phyloP scores from a whole-genome alignment of 2,888 invertebrate genomes.

The Bugula neritina region DNA sequence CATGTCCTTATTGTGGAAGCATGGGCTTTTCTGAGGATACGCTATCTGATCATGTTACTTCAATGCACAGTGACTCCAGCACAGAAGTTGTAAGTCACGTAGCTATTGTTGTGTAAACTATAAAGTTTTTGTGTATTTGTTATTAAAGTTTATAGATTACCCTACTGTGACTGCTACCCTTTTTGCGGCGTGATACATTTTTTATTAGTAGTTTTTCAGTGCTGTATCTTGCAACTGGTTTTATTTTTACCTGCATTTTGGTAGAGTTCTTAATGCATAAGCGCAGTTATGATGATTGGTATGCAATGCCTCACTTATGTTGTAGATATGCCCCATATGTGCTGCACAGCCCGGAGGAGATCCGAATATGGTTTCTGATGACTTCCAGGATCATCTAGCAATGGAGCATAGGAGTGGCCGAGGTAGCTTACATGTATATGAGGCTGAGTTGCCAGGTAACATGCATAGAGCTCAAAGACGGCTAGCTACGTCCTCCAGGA shows the following conservation, averaged over 20 bases:
- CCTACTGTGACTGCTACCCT: no score
- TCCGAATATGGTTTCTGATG: constrained; percentile 94
- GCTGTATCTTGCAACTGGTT: no score
- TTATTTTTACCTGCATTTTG: no score
- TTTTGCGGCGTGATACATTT: no score
- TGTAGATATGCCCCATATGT: constrained; percentile 90
- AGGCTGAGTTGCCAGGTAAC: constrained; percentile 16
- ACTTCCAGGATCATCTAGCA: constrained; percentile 91
- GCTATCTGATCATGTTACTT: constrained; percentile 65
- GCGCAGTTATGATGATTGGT: no score
- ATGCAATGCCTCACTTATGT: background rate
- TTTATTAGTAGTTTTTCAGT: no score
- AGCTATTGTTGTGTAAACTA: background rate
- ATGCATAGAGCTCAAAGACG: constrained; percentile 67
- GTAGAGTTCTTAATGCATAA: no score
- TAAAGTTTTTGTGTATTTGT: no score
- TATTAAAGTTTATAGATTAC: no score
- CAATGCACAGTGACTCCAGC: constrained; percentile 84
- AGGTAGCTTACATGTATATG: background rate
- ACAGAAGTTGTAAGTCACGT: constrained; percentile 70
- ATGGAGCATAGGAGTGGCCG: constrained; percentile 66
- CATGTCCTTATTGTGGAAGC: constrained; percentile 93
- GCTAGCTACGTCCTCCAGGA: constrained; percentile 65
- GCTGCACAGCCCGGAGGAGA: constrained; percentile 93
- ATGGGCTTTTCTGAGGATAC: constrained; percentile 92